Base-by-base conservation (phyloP, 1,140 invertebrate genomes). In the Rhagoletis pomonella region DNA sequence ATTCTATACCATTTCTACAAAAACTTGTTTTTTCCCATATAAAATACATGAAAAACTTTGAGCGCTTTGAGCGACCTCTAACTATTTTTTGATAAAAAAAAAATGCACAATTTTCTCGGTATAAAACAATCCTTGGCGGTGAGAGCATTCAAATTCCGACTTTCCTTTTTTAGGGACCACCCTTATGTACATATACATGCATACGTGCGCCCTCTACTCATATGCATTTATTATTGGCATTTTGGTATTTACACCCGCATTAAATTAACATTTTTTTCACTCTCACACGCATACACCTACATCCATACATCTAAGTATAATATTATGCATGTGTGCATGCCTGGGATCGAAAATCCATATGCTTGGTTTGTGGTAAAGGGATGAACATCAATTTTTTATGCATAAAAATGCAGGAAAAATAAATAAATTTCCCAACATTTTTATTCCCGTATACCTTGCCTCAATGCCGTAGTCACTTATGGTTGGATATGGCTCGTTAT, bases 401-500 rank as follows among this genome's bases (percentile, higher is more conserved):
- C 73, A 81, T 81, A 55, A 81, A 81, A 81, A 81, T 81, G 73
- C 73, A 81, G 73, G 73, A 81, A 81, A 81, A 81, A 81, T 81
- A 55, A 19, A 19, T 55, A 81, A 81, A 55, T 81, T 81, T 81
- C 73, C 47, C 17, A 10, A 29, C 47, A 58, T 50, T 55, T 77
- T 77, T 42, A 69, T 77, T 50, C 17, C 17, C 44, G 65, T 44
- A 39, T 47, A 3, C 44, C 19, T 62, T 62, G 60, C 12, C 12
- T 4, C 60, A 17, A 0, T 59, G 58, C 58, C 17, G 60, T 4
- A 62, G 60, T 62, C 60, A 62, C 50, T 55, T 12, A 12, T 7
- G 9, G 9, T 7, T 4, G 60, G 4, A 17, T 7, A n/a, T 62
- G 60, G 12, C 60, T 62, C 60, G n/a, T 62, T 17, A 62, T 62